phyloP scores from a whole-genome alignment of 1,140 invertebrate genomes.

The Trichoplusia ni region DNA sequence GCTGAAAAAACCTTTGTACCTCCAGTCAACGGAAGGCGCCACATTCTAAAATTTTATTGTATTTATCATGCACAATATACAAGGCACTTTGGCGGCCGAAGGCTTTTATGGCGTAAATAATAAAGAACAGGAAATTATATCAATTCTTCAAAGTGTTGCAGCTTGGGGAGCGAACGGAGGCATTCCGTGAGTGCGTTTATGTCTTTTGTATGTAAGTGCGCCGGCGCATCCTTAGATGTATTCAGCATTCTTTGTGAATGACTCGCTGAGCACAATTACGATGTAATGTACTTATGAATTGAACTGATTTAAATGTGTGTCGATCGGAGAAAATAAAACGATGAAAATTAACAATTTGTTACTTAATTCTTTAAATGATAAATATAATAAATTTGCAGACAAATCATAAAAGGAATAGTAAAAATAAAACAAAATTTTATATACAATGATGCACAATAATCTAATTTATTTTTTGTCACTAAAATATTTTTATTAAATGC shows the following conservation, averaged over 20 bases:
- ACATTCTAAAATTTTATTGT: slow-evolving; percentile 63
- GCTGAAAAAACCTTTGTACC: slow-evolving; percentile 56
- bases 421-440: too few species aligned
- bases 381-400: too few species aligned
- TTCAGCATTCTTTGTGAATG: slow-evolving; percentile 6
- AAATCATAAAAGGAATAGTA: too few species aligned
- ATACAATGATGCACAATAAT: too few species aligned
- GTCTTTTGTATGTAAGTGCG: slow-evolving; percentile 65
- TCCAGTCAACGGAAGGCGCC: slow-evolving; percentile 78
- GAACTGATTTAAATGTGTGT: too few species aligned
- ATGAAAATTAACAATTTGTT: too few species aligned
- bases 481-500: too few species aligned
- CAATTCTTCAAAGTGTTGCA: slow-evolving; percentile 35
- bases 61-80: slow-evolving; percentile 58
- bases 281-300: background rate
- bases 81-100: slow-evolving; percentile 57
- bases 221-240: slow-evolving; percentile 45
- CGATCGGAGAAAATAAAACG: too few species aligned
- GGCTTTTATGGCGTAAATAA: slow-evolving; percentile 36
- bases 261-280: background rate
- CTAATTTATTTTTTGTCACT: too few species aligned
- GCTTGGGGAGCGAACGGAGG: slow-evolving; percentile 8
- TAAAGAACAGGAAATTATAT: slow-evolving; percentile 64
- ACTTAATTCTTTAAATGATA: too few species aligned
- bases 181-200: slow-evolving; percentile 59